Conservation (phyloP, 2,797 vertebrate genomes). For the Rhynchotus rufescens region DNA sequence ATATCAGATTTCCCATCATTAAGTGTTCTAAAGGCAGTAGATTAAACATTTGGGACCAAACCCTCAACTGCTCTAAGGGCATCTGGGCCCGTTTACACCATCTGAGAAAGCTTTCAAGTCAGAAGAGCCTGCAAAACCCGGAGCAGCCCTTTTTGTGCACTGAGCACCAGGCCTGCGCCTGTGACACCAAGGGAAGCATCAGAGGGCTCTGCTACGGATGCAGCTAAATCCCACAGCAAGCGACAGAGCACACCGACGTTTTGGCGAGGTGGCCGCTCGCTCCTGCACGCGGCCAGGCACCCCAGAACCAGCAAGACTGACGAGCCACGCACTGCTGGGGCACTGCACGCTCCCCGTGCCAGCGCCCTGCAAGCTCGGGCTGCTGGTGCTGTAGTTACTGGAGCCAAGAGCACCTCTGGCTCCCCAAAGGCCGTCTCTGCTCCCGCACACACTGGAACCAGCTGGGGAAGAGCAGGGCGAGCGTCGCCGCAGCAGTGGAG, state of each 20-base stretch:
- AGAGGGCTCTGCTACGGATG: not conserved
- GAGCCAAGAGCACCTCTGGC: not conserved
- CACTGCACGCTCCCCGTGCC: not conserved
- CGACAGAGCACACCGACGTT: not conserved
- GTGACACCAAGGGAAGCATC: not conserved
- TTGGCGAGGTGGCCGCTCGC: not conserved
- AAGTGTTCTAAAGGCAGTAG: constrained; percentile 9
- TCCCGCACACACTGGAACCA: not conserved
- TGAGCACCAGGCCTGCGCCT: not conserved
- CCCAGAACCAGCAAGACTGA: not conserved
- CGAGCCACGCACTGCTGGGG: not conserved
- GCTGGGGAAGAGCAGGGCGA: not conserved
- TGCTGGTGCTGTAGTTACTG: not conserved
- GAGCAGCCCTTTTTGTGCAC: not conserved
- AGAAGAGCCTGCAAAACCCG: not conserved
- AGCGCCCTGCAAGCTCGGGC: not conserved
- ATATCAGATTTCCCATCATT: not conserved
- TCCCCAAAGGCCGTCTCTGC: fast-evolving
- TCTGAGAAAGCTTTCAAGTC: not conserved
- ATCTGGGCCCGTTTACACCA: not conserved
- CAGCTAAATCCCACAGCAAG: not conserved
- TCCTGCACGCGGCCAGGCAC: not conserved
- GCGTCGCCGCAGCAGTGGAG: not conserved
- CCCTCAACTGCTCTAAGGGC: constrained; percentile 1
- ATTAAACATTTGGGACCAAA: constrained; percentile 31